Percentiles rank a stretch among this genome's conserved stretches.
Conservation (phyloP, 2,113 vertebrate species). For the Myrmecophaga tridactyla region DNA sequence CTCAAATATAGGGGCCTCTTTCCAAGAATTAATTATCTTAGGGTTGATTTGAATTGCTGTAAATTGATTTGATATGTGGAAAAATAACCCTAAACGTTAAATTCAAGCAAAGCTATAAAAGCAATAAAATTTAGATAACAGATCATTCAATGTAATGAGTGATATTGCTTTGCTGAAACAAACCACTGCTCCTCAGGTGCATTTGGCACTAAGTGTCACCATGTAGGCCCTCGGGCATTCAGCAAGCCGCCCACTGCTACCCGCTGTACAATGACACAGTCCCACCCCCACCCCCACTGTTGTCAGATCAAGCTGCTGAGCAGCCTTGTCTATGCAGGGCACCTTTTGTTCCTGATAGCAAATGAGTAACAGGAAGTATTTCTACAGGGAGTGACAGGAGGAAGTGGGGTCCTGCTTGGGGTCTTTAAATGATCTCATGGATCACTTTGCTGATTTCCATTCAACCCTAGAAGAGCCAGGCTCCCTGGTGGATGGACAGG, state of each 20-base stretch:
- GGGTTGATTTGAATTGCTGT: neutral
- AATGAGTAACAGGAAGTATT: neutral
- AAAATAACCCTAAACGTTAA: neutral
- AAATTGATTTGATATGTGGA: neutral
- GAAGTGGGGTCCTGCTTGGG: neutral
- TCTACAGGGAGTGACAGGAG: rapidly evolving
- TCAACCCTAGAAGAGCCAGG: neutral
- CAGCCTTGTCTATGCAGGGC: rapidly evolving
- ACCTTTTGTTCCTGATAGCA: rapidly evolving
- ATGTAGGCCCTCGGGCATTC: neutral
- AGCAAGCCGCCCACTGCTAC: rapidly evolving
- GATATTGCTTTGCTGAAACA: neutral
- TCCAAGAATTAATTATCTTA: neutral
- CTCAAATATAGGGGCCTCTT: neutral
- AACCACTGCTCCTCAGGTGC: rapidly evolving
- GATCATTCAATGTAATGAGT: rapidly evolving
- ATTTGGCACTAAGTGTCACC: rapidly evolving
- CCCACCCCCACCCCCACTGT: rapidly evolving
- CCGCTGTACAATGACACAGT: rapidly evolving
- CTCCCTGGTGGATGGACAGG: neutral
- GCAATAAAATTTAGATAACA: neutral
- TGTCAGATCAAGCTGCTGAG: neutral
- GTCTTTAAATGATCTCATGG: rapidly evolving
- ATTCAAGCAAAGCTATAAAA: neutral
- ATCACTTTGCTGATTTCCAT: rapidly evolving